A percentile compares a stretch with the other conserved stretches of the same genome.
These are phyloP conservation scores for Raja brachyura DNA, from an alignment of 2,113 vertebrate genomes.

Conservation along the genomic window DNA sequence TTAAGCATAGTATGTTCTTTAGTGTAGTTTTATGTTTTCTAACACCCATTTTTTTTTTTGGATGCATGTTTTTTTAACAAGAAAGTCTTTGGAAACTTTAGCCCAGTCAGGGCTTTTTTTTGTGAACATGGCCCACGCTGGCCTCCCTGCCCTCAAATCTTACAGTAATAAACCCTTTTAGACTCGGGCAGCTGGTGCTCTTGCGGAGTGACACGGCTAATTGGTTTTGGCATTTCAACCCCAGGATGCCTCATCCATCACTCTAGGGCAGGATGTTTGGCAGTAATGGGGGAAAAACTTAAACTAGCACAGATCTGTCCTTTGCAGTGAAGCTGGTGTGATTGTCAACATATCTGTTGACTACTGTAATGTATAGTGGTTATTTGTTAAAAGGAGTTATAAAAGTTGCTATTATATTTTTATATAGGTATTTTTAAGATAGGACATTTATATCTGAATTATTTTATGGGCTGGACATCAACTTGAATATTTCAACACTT, in stretches of 20 bases:
- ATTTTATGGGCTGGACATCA: not conserved
- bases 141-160: conserved; percentile 53
- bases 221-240: conserved; percentile 56
- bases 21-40: not conserved
- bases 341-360: not conserved
- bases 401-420: not conserved
- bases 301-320: conserved; percentile 49
- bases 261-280: conserved; percentile 46
- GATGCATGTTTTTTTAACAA: not conserved
- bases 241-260: conserved; percentile 57
- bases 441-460: not conserved
- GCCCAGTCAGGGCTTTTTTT: not conserved
- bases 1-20: not conserved
- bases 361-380: not conserved
- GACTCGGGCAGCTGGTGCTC: conserved; percentile 53
- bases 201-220: conserved; percentile 58
- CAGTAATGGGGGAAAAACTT: conserved; percentile 48
- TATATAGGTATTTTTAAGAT: not conserved
- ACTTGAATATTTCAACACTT: not conserved
- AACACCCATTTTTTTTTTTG: not conserved
- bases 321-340: conserved; percentile 37
- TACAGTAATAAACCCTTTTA: conserved; percentile 48
- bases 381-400: not conserved
- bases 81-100: not conserved
- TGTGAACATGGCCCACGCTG: conserved; percentile 50